Base-by-base conservation (phyloP, 2,888 invertebrate genomes). In the Laothoe populi region DNA sequence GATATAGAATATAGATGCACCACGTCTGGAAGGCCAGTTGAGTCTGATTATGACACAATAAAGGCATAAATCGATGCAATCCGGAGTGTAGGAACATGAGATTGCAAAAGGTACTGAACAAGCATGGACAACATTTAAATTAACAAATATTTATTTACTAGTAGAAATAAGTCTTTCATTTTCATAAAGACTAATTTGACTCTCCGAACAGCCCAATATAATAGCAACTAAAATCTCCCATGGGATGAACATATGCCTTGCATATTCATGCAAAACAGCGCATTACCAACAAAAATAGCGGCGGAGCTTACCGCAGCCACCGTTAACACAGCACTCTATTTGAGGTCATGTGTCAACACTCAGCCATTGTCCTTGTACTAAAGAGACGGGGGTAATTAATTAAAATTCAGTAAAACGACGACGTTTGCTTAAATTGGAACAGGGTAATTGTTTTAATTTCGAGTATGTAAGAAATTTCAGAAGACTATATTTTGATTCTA, bases 241-340 rank as follows among this genome's bases (percentile, higher is more conserved):
- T 10, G 19, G 24, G 13, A 46, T 11, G 24, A 23, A 46, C 31
- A 10, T 26, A 31, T n/a, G 16, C 31, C 19, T 8, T 53, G 45
- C 44, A 45, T 45, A 45, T 59, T 60, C 57, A 65, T 58, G 60
- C 65, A 61, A 53, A 64, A 64, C 59, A 65, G 57, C 61, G 42
- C 57, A 68, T 69, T 69, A 60, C 60, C 63, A 62, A 64, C 68
- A 60, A 72, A 74, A 76, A 75, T 75, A 78, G 73, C 69, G 68
- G 63, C 65, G 46, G 57, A 64, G 68, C 67, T 66, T 2, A 63
- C 70, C 65, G 59, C 70, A 26, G 63, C 59, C 57, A 61, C 62
- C 70, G 70, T 78, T 76, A 73, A 66, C 72, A 77, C 69, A 74
- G 69, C 71, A 65, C 72, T 71, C 66, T 61, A 69, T 72, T 73